Percentiles rank a stretch among this genome's conserved stretches.
These are phyloP conservation scores for Cosmorhoe ocellata DNA, from an alignment of 2,888 invertebrate species.

Conservation along the genomic window DNA sequence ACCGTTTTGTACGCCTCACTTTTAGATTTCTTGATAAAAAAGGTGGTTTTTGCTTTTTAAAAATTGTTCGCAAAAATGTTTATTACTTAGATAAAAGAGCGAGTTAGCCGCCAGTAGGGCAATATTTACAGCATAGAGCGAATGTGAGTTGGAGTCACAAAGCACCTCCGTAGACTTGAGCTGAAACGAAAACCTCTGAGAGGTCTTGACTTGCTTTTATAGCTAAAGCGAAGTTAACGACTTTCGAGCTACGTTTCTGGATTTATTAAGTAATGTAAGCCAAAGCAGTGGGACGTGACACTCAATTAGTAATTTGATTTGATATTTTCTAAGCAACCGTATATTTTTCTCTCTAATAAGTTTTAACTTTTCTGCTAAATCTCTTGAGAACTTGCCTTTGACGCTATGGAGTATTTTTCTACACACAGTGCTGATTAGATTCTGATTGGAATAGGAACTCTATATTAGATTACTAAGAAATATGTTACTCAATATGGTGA, in stretches of 20 bases:
- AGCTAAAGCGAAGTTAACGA: slow-evolving; percentile 65
- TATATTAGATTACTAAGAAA: too few relatives aligned
- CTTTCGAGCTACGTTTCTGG: slow-evolving; percentile 59
- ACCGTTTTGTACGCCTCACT: neutral
- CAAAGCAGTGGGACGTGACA: slow-evolving; percentile 59
- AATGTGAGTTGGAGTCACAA: slow-evolving; percentile 47
- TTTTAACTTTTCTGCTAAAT: slow-evolving; percentile 25
- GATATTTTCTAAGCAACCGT: slow-evolving; percentile 51
- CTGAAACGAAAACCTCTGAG: slow-evolving; percentile 64
- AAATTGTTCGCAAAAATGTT: slow-evolving; percentile 30
- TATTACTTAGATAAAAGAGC: slow-evolving; percentile 45
- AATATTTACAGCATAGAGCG: slow-evolving; percentile 49
- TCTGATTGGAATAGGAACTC: slow-evolving; percentile 1
- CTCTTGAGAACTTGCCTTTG: slow-evolving; percentile 10
- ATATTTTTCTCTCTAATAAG: slow-evolving; percentile 31
- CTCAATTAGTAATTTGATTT: slow-evolving; percentile 71
- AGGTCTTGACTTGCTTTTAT: slow-evolving; percentile 64
- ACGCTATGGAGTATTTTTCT: slow-evolving; percentile 10
- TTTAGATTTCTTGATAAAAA: slow-evolving; percentile 20
- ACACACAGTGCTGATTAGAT: slow-evolving; percentile 5
- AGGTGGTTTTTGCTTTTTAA: slow-evolving; percentile 7
- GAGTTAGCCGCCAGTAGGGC: slow-evolving; percentile 37
- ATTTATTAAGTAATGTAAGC: slow-evolving; percentile 70
- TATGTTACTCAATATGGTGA: too few relatives aligned
- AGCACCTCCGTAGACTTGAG: slow-evolving; percentile 55